These are phyloP conservation scores for Crotalus helleri DNA, from an alignment of 2,113 vertebrate genomes.

Conservation along the genomic window DNA sequence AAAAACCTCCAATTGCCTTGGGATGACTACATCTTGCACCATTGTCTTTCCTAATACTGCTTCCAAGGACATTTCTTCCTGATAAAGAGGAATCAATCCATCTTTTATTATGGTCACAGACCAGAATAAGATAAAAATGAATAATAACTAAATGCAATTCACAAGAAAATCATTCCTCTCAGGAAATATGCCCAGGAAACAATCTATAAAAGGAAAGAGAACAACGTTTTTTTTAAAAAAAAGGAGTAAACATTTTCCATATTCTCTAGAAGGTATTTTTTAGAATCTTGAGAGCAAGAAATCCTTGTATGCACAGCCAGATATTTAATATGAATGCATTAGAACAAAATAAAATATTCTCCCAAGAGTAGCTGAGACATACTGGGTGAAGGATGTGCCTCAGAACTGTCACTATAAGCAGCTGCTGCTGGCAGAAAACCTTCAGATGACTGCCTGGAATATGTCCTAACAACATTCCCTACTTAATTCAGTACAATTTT, in stretches of 20 bases:
- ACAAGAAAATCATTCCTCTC: not conserved
- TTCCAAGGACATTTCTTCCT: not conserved
- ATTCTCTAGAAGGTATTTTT: not conserved
- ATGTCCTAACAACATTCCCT: not conserved
- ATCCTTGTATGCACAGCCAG: not conserved
- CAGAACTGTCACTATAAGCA: not conserved
- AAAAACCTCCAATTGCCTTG: not conserved
- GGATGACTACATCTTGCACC: not conserved
- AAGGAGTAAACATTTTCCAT: not conserved
- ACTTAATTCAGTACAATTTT: not conserved
- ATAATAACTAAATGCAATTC: not conserved
- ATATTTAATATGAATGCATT: not conserved
- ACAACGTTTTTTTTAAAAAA: not conserved
- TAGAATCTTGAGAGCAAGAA: not conserved
- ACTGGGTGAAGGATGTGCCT: not conserved
- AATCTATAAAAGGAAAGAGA: not conserved
- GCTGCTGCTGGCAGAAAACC: slow-evolving; percentile 6
- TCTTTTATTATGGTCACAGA: not conserved
- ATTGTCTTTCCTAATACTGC: not conserved
- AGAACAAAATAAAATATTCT: not conserved
- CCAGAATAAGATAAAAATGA: not conserved
- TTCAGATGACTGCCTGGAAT: not conserved
- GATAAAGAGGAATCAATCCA: not conserved
- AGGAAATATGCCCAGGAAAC: not conserved
- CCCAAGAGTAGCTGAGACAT: not conserved